Percentiles rank a stretch among this genome's conserved stretches.
Conservation (phyloP, 2,797 vertebrate genomes). For the Eurystomus glaucurus region DNA sequence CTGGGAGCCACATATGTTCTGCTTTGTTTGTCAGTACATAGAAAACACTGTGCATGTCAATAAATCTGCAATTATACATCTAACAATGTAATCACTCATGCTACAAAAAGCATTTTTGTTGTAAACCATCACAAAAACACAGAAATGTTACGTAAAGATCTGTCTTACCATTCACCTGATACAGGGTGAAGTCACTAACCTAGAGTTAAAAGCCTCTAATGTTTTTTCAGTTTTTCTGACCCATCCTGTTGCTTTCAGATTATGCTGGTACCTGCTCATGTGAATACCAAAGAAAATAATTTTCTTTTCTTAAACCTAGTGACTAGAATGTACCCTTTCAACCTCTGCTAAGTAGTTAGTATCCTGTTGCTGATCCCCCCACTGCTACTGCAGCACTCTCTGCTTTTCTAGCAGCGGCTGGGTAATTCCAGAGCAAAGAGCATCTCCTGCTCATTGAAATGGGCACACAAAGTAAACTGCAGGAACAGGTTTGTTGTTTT, state of each 20-base stretch:
- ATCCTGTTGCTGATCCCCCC: not conserved
- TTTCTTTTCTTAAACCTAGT: not conserved
- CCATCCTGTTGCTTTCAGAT: not conserved
- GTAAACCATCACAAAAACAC: not conserved
- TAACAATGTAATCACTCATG: not conserved
- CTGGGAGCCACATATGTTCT: not conserved
- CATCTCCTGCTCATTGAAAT: slow-evolving; percentile 9
- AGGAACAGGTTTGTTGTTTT: slow-evolving; percentile 32
- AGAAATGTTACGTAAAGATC: not conserved
- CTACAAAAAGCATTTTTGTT: not conserved
- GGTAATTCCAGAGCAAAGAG: not conserved
- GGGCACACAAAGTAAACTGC: not conserved
- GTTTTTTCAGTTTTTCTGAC: not conserved
- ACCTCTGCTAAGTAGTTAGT: not conserved
- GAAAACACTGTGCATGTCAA: not conserved
- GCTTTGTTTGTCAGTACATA: not conserved
- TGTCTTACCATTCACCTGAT: not conserved
- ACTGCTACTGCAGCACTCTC: not conserved
- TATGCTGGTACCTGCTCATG: not conserved
- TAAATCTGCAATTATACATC: not conserved
- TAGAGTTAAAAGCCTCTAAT: not conserved
- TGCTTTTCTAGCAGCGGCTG: not conserved
- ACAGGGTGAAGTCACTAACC: not conserved
- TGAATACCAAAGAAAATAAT: not conserved
- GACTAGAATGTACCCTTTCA: not conserved